Percentiles rank a stretch among this genome's conserved stretches.
Evolutionary conservation across 2,113 vertebrate species (phyloP).

Genomic region (Tyrannus savana): DNA sequence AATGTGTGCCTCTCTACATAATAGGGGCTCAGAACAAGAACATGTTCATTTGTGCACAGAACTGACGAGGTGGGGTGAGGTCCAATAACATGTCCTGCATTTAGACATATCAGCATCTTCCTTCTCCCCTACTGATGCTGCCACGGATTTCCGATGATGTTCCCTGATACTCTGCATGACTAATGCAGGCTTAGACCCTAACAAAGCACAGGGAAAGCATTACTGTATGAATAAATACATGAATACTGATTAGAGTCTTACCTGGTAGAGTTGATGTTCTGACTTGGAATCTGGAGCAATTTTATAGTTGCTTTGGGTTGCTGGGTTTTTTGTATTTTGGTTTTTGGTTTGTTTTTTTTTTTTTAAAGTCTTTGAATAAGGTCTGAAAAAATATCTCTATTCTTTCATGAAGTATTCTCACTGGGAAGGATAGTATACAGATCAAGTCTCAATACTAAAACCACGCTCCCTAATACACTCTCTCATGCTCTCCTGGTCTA

Average conservation of each 20-base stretch:
- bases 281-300: not conserved
- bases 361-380: not conserved
- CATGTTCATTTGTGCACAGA: not conserved
- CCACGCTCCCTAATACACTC: not conserved
- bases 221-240: not conserved
- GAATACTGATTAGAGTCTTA: not conserved
- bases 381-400: not conserved
- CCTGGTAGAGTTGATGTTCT: not conserved
- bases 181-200: not conserved
- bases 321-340: no score
- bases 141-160: not conserved
- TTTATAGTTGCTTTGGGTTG: not conserved
- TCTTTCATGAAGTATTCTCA: not conserved
- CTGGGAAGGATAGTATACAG: not conserved
- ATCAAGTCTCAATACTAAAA: not conserved
- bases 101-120: not conserved
- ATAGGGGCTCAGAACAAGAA: not conserved
- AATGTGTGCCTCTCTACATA: rapidly evolving
- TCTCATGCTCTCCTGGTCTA: not conserved
- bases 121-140: not conserved
- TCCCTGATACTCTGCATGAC: not conserved
- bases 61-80: rapidly evolving
- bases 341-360: no score
- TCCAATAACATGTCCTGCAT: rapidly evolving
- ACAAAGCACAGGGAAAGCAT: not conserved